A percentile compares a stretch with the other conserved stretches of the same genome.
phyloP scores from a whole-genome alignment of 92 coral and sea anemone genomes.

The Phymanthus crucifer region DNA sequence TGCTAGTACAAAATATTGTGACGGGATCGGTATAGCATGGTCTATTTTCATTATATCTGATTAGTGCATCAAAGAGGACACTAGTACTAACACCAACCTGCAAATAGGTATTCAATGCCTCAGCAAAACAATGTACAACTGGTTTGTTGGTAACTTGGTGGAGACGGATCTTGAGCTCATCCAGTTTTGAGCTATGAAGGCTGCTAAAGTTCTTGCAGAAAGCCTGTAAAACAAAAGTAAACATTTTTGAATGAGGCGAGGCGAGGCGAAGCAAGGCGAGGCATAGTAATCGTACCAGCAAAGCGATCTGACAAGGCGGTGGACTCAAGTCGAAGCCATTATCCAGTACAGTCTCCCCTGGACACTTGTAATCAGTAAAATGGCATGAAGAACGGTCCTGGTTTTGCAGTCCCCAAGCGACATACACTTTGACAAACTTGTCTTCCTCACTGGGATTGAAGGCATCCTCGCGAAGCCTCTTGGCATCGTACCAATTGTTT shows the following conservation, averaged over 20 bases:
- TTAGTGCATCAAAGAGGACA: background rate
- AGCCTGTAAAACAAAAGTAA: conserved; percentile 27
- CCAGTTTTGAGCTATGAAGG: conserved; percentile 28
- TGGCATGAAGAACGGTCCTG: conserved; percentile 71
- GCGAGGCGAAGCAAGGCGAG: background rate
- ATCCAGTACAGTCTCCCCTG: conserved; percentile 68
- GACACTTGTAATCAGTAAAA: conserved; percentile 71
- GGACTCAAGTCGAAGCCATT: conserved; percentile 65
- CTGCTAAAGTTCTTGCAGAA: conserved; percentile 50
- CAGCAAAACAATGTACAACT: conserved; percentile 49
- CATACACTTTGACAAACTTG: conserved; percentile 51
- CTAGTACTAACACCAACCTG: conserved; percentile 30
- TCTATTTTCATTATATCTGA: background rate
- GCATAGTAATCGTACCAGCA: conserved; percentile 49
- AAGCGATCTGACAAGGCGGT: conserved; percentile 73
- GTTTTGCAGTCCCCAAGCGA: conserved; percentile 71
- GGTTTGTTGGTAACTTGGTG: conserved; percentile 46
- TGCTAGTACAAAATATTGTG: too few relatives aligned
- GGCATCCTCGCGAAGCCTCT: conserved; percentile 42
- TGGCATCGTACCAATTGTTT: conserved; percentile 69
- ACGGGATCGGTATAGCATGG: background rate
- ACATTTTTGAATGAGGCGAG: background rate
- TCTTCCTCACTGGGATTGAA: conserved; percentile 76
- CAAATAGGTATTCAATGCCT: conserved; percentile 50
- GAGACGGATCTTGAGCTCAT: conserved; percentile 54